Conservation (phyloP, 1,140 invertebrate genomes). For the Zaprionus capensis region DNA sequence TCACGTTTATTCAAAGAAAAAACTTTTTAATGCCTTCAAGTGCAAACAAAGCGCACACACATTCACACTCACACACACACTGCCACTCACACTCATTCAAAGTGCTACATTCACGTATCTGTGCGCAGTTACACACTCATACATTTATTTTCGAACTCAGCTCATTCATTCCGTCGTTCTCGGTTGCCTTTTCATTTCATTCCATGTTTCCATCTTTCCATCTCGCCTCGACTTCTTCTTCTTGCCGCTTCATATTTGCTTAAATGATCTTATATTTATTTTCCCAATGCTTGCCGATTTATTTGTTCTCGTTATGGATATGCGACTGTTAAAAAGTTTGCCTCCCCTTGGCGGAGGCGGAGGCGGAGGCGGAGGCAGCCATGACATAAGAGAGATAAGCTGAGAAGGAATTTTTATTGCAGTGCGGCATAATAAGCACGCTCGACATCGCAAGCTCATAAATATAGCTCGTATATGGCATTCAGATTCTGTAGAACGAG, state of each 20-base stretch:
- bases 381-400: conserved; percentile 12
- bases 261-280: conserved; percentile 76
- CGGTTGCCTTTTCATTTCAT: conserved; percentile 27
- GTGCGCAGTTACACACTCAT: conserved; percentile 16
- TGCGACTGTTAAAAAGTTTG: conserved; percentile 26
- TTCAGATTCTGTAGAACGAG: not conserved
- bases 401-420: conserved; percentile 5
- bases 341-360: not conserved
- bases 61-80: not conserved
- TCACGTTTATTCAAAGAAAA: conserved; percentile 71
- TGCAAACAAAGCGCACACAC: conserved; percentile 63
- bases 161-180: conserved; percentile 38
- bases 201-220: conserved; percentile 9
- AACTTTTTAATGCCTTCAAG: conserved; percentile 77
- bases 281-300: conserved; percentile 64
- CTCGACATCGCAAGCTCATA: not conserved
- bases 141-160: conserved; percentile 33
- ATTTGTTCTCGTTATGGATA: conserved; percentile 45
- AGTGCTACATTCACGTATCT: conserved; percentile 11
- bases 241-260: conserved; percentile 59
- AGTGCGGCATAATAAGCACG: not conserved
- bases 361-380: not conserved
- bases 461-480: not conserved
- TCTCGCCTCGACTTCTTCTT: conserved; percentile 19
- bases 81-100: conserved; percentile 29